phyloP scores from a whole-genome alignment of 2,113 vertebrate species.

The Catharus minimus region DNA sequence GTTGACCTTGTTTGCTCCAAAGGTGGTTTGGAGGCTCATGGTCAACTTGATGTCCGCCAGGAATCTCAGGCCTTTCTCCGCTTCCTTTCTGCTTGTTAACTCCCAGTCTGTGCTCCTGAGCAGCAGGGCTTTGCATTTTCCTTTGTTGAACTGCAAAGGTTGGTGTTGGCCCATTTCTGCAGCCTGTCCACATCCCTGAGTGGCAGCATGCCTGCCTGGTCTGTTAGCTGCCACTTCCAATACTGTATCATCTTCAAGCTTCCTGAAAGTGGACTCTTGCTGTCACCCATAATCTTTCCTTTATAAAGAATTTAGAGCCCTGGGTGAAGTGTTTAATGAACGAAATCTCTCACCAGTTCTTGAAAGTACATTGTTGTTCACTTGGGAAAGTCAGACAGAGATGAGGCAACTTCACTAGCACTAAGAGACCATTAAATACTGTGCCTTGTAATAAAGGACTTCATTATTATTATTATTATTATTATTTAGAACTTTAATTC shows the following conservation, averaged over 20 bases:
- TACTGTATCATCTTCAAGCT: not conserved
- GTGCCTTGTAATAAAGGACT: not conserved
- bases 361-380: not conserved
- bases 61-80: not conserved
- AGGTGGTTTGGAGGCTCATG: not conserved
- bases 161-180: not conserved
- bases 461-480: not conserved
- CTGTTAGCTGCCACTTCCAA: not conserved
- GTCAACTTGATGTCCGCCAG: not conserved
- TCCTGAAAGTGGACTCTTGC: not conserved
- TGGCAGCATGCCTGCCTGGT: not conserved
- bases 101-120: not conserved
- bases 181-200: not conserved
- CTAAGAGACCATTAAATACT: not conserved
- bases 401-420: not conserved
- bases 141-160: not conserved
- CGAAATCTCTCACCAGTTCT: not conserved
- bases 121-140: not conserved
- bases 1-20: not conserved
- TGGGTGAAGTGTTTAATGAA: not conserved
- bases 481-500: conserved; percentile 5
- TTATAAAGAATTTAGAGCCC: not conserved
- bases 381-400: not conserved
- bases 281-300: not conserved
- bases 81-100: not conserved